Evolutionary conservation across 2,888 invertebrate genomes (phyloP), one percentile per base, ranked within the genome.

Genomic region (Augochlorella aurata): DNA sequence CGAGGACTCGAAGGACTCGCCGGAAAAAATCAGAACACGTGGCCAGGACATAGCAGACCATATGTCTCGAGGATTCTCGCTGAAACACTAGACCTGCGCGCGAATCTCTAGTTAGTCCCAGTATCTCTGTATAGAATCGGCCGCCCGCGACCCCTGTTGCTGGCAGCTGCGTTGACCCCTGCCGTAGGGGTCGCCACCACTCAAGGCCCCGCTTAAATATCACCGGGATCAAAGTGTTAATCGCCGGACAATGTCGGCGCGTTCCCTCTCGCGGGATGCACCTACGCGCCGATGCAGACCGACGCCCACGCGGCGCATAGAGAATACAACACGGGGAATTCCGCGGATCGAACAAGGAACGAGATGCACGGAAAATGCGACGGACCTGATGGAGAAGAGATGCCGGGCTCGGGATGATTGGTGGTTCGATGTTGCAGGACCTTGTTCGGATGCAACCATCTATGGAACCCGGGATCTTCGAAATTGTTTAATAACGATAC

Each of bases 161-260:
- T 75, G 47, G 47, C 69, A 50, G 67, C 58, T 50, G 44, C 50
- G 61, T 49, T 65, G 71, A 71, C 65, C 75, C 68, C 54, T 18
- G 75, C 12, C 38, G 14, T 50, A 69, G 74, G 77, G 77, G 77
- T 58, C 47, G 75, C 63, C 45, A 77, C 66, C 45, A 44, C 52
- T 63, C 78, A 69, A 73, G 80, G 63, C 66, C 73, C 65, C 73
- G 61, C 69, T 82, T 79, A 71, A 83, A 82, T 85, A 82, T 83
- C 88, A 65, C 72, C 65, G 77, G 74, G 87, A 85, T 88, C 88
- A 88, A 88, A 88, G 88, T 83, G 88, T 85, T 87, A 88, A 88
- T 87, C 84, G 83, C 74, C 54, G 66, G 61, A 84, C 86, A 89
- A 88, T 86, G 84, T 78, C 82, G 87, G 71, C 75, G 83, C 73